Percentiles rank a stretch among this genome's conserved stretches.
phyloP scores from a whole-genome alignment of 2,888 invertebrate genomes.

The Hirtodrosophila duncani region DNA sequence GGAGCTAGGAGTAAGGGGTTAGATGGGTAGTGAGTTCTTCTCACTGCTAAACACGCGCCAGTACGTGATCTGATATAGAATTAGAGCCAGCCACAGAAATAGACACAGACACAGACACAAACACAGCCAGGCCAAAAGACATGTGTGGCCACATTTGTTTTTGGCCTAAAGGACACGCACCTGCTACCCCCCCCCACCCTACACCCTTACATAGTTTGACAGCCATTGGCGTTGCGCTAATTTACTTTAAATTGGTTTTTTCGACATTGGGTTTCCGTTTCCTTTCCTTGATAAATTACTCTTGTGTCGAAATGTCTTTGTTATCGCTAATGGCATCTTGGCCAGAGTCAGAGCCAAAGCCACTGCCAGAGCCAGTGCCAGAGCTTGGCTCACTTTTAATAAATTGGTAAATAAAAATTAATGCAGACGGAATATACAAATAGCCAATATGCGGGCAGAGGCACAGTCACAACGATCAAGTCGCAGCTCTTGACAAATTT shows the following conservation, averaged over 20 bases:
- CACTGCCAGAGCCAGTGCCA: too few relatives aligned
- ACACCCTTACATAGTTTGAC: conserved; percentile 39
- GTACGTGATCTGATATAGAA: conserved; percentile 68
- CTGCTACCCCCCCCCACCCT: background rate
- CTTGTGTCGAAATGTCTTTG: conserved; percentile 23
- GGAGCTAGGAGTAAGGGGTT: background rate
- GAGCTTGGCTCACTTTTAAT: conserved; percentile 34
- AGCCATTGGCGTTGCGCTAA: conserved; percentile 47
- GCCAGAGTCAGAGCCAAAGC: too few relatives aligned
- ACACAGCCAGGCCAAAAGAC: conserved; percentile 51
- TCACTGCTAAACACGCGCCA: conserved; percentile 50
- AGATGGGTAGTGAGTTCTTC: conserved; percentile 9
- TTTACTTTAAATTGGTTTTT: conserved; percentile 67
- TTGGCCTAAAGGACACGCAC: conserved; percentile 39
- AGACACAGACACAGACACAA: too few relatives aligned
- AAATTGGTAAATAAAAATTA: conserved; percentile 64
- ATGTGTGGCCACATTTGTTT: conserved; percentile 50
- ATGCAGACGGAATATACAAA: conserved; percentile 53
- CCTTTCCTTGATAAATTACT: conserved; percentile 31
- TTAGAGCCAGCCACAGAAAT: conserved; percentile 47
- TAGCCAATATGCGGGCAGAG: too few relatives aligned
- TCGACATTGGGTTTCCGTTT: conserved; percentile 26
- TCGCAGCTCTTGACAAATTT: conserved; percentile 45
- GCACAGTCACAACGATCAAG: conserved; percentile 23
- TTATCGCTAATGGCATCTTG: conserved; percentile 64